Base-by-base conservation (phyloP, 2,888 invertebrate species). In the Acrobasis suavella region DNA sequence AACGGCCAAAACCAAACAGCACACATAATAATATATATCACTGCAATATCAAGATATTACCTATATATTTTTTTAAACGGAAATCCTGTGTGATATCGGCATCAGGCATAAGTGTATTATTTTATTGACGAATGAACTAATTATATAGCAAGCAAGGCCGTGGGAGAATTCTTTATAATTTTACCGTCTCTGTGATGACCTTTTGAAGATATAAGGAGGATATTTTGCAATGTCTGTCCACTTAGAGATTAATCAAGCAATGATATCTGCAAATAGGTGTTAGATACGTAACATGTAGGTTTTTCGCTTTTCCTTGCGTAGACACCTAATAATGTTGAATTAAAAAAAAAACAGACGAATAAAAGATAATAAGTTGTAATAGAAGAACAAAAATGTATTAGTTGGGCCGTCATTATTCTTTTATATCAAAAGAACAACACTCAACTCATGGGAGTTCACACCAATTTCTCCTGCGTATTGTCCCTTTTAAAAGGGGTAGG, bases 31-130 rank as follows among this genome's bases (percentile, higher is more conserved):
- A 46, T 14, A 12, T 46, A 46, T 46, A 46, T 46, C 46, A 46
- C 5, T 46, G 46, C n/a, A 2, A 46, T 46, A 46, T 46, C 14
- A 42, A 42, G 42, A 42, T 42, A 10, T 42, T 14, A 42, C 12
- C 42, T 10, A 46, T 46, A 46, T 42, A 3, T 38, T 56, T 39
- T 56, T 42, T 2, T 22, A n/a, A 16, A 39, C 51, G 60, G 60
- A 60, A 37, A 60, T 60, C 60, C 60, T 60, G 59, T 38, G 32
- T 39, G 3, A 50, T 50, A 60, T 50, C 16, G 9, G n/a, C 16
- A 38, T 50, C 38, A 55, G 15, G 37, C 39, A 39, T 51, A 39
- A 58, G 46, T 22, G 39, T 17, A 56, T 42, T 56, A 42, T 56
- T 56, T 56, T 56, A 56, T 56, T 56, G 42, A 56, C 55, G 39